Percentiles rank a stretch among this genome's conserved stretches.
Evolutionary conservation across 2,113 vertebrate species (phyloP).

Genomic region (Pedetes capensis): DNA sequence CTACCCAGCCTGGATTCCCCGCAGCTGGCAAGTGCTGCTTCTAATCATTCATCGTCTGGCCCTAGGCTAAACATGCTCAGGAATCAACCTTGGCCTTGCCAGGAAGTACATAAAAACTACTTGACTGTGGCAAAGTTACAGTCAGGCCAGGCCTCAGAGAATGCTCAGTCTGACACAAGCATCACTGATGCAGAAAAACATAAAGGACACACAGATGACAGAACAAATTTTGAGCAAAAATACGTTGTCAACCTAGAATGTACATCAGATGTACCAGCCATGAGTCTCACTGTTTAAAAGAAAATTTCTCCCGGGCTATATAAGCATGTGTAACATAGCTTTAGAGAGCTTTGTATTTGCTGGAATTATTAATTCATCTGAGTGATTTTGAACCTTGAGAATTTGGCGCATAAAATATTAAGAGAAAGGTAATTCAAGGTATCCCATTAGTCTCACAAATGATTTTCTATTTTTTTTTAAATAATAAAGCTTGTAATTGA

Average conservation of each 20-base stretch:
- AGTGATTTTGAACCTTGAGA: not conserved
- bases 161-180: constrained; percentile 13
- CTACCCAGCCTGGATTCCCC: not conserved
- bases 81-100: not conserved
- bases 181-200: constrained; percentile 54
- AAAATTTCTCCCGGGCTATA: not conserved
- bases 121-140: constrained; percentile 1
- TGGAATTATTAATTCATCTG: not conserved
- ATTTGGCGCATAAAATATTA: not conserved
- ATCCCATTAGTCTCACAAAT: not conserved
- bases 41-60: not conserved
- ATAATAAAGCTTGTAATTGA: constrained; percentile 15
- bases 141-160: constrained; percentile 7
- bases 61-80: not conserved
- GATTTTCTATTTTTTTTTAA: constrained; percentile 20
- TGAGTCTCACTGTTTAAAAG: not conserved
- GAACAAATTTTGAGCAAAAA: constrained; percentile 50
- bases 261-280: not conserved
- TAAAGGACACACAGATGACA: constrained; percentile 42
- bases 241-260: not conserved
- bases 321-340: not conserved
- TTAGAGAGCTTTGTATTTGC: not conserved
- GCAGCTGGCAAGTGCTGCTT: not conserved
- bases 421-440: not conserved
- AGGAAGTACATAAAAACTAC: constrained; percentile 29